Evolutionary conservation across 2,888 invertebrate species (phyloP).

Genomic region (Chloroclystis v-ata): DNA sequence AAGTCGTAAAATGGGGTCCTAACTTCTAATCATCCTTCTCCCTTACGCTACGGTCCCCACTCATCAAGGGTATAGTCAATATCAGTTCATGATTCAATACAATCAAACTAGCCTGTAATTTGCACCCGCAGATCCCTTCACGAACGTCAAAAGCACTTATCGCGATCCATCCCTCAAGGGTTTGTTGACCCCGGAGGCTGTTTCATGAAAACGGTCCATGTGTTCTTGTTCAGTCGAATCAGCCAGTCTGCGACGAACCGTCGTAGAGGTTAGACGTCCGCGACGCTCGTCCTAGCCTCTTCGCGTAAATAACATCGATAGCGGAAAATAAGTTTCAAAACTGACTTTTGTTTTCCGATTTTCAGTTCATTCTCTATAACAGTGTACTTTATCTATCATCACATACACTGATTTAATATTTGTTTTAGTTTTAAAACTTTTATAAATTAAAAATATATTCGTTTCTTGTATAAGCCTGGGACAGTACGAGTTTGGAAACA

Average conservation of each 20-base stretch:
- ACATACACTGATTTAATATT: too few species aligned
- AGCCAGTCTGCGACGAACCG: slow-evolving; percentile 57
- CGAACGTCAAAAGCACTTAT: slow-evolving; percentile 38
- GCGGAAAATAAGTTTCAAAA: slow-evolving; percentile 29
- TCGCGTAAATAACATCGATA: slow-evolving; percentile 69
- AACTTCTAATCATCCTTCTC: neutral
- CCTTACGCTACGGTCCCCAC: neutral
- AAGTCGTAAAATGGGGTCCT: too few species aligned
- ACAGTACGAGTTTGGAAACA: slow-evolving; percentile 38
- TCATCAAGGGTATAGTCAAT: slow-evolving; percentile 15
- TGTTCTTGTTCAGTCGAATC: slow-evolving; percentile 58
- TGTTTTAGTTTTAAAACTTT: too few species aligned
- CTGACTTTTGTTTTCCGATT: neutral
- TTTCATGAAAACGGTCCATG: slow-evolving; percentile 57
- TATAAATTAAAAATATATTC: too few species aligned
- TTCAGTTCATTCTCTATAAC: too few species aligned
- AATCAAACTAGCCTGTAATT: slow-evolving; percentile 36
- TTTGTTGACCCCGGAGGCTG: slow-evolving; percentile 60
- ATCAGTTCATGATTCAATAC: slow-evolving; percentile 18
- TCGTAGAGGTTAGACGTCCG: slow-evolving; percentile 36
- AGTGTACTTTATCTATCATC: too few species aligned
- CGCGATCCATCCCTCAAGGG: slow-evolving; percentile 51
- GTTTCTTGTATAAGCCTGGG: slow-evolving; percentile 8
- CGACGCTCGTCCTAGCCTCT: slow-evolving; percentile 28
- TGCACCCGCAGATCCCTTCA: slow-evolving; percentile 11